phyloP scores from a whole-genome alignment of 2,113 vertebrate species.

The Plotosus lineatus region DNA sequence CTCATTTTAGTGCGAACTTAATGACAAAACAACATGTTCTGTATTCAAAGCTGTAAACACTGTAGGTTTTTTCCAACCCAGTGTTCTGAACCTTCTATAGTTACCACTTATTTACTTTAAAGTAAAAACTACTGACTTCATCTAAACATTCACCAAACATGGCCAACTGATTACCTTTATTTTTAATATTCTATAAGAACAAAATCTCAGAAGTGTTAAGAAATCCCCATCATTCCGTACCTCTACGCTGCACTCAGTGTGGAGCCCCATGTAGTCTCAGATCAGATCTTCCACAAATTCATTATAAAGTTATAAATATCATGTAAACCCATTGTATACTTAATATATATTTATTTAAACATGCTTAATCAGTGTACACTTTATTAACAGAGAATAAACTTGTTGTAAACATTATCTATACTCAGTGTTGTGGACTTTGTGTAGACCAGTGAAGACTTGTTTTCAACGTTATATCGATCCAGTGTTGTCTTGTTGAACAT shows the following conservation, averaged over 20 bases:
- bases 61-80: neutral
- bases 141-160: neutral
- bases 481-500: no score
- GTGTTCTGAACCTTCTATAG: neutral
- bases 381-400: no score
- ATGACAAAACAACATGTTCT: neutral
- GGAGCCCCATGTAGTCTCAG: no score
- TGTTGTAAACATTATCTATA: no score
- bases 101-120: neutral
- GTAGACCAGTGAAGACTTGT: no score
- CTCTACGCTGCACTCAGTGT: neutral
- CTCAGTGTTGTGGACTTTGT: no score
- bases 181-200: neutral
- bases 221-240: neutral
- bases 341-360: no score
- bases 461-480: no score
- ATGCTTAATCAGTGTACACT: no score
- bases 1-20: neutral
- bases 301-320: no score
- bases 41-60: neutral
- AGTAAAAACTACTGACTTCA: neutral
- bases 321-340: no score
- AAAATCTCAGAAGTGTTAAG: neutral
- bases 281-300: no score
- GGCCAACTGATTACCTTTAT: neutral